Conservation (phyloP, 35 echinoderm and acorn worm species). For the Nesometra sesokonis region DNA sequence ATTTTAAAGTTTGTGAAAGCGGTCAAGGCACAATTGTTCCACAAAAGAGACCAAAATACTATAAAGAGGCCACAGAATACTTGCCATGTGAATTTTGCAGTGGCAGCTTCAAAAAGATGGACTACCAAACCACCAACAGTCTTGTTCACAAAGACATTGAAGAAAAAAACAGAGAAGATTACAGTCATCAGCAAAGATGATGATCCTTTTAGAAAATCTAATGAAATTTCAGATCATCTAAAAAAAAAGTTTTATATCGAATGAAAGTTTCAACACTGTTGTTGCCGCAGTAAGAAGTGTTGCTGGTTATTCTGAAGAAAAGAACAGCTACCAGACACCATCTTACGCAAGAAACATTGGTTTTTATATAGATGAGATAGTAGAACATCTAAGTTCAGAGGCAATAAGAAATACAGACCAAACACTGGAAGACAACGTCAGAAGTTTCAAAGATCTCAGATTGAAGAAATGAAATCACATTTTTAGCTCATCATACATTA, state of each 20-base stretch:
- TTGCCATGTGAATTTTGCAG: neutral
- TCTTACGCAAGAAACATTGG: neutral
- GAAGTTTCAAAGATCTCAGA: neutral
- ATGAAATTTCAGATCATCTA: neutral
- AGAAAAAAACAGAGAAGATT: too few relatives aligned
- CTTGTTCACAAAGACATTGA: too few relatives aligned
- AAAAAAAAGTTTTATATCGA: conserved; percentile 4
- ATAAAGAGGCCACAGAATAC: neutral
- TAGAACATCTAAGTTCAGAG: neutral
- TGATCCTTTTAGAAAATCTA: neutral
- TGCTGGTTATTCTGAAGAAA: neutral
- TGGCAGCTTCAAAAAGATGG: neutral
- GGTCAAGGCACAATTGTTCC: neutral
- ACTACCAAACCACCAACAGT: neutral
- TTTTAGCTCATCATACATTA: neutral
- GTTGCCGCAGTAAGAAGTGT: neutral
- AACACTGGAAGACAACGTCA: neutral
- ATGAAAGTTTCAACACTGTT: neutral
- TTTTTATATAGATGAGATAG: too few relatives aligned
- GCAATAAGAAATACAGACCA: neutral
- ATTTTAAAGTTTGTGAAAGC: neutral
- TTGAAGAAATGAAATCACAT: neutral
- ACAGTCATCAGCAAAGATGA: conserved; percentile 15
- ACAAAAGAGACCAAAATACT: neutral
- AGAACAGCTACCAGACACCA: neutral